Conservation (phyloP, 2,113 vertebrate species). For the Ivindomyrus marchei region DNA sequence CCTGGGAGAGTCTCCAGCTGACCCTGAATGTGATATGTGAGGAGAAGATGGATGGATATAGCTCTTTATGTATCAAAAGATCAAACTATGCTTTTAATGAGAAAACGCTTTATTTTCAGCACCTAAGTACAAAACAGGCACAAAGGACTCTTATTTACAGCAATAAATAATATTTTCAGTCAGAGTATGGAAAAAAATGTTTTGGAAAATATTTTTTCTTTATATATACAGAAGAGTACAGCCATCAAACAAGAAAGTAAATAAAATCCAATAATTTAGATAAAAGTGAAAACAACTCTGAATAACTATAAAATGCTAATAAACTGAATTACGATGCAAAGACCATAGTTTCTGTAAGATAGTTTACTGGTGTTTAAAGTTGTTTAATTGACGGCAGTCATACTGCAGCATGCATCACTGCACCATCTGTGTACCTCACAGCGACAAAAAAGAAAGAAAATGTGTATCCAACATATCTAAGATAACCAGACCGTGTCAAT, state of each 20-base stretch:
- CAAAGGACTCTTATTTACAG: slow-evolving; percentile 67
- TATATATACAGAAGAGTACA: slow-evolving; percentile 67
- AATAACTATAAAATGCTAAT: slow-evolving; percentile 62
- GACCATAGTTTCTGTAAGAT: slow-evolving; percentile 36
- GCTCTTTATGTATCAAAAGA: background rate
- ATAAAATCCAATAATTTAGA: slow-evolving; percentile 85
- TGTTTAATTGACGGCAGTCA: slow-evolving; percentile 27
- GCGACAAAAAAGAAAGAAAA: background rate
- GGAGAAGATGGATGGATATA: background rate
- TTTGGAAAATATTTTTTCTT: slow-evolving; percentile 33
- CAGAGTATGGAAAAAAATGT: slow-evolving; percentile 46
- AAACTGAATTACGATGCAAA: slow-evolving; percentile 48
- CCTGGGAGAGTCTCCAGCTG: background rate
- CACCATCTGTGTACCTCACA: slow-evolving; percentile 21
- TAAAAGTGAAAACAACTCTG: slow-evolving; percentile 66
- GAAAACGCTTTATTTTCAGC: slow-evolving; percentile 84
- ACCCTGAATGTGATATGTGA: background rate
- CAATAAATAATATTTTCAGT: slow-evolving; percentile 78
- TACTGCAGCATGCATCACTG: slow-evolving; percentile 20
- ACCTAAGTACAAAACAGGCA: slow-evolving; percentile 68
- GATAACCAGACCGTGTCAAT: background rate
- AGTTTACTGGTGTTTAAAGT: slow-evolving; percentile 39
- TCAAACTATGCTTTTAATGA: background rate
- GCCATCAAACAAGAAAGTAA: slow-evolving; percentile 69
- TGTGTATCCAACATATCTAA: background rate